A percentile compares a stretch with the other conserved stretches of the same genome.
Conservation (phyloP, 2,797 vertebrate genomes). For the Carcharodon carcharias region DNA sequence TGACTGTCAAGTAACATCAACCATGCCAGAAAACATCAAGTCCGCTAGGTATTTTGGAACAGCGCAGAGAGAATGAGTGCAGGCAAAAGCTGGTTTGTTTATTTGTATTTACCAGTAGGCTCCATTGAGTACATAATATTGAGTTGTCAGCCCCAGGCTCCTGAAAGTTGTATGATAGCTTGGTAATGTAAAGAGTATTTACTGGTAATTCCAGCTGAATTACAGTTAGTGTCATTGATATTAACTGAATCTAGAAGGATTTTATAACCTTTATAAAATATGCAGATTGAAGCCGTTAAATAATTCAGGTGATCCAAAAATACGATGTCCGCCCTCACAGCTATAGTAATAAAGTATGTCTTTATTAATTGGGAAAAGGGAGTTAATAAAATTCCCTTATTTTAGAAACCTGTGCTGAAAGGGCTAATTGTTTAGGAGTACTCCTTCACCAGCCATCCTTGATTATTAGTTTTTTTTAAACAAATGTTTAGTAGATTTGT, state of each 20-base stretch:
- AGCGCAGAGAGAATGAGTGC: neutral
- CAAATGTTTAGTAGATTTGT: neutral
- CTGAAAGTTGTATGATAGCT: neutral
- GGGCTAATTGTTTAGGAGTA: slow-evolving; percentile 30
- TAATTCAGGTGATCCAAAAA: slow-evolving; percentile 37
- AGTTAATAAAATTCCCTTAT: slow-evolving; percentile 22
- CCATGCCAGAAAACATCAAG: slow-evolving; percentile 1
- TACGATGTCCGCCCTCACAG: slow-evolving; percentile 25
- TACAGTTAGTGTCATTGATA: slow-evolving; percentile 35
- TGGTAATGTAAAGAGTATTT: neutral
- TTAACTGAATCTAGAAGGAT: slow-evolving; percentile 36
- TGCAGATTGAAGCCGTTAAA: slow-evolving; percentile 36
- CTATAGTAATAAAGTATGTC: slow-evolving; percentile 20
- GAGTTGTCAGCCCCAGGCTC: neutral
- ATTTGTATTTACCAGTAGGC: neutral
- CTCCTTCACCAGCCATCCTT: neutral
- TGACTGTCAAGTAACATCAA: neutral
- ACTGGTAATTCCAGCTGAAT: slow-evolving; percentile 27
- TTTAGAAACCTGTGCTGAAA: neutral
- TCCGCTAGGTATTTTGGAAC: neutral
- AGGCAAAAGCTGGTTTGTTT: neutral
- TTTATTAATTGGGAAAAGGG: slow-evolving; percentile 14
- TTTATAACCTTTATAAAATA: slow-evolving; percentile 38
- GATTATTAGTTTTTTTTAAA: neutral
- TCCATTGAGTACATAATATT: neutral